Conservation (phyloP, 2,797 vertebrate species). For the Pelochelys cantorii region DNA sequence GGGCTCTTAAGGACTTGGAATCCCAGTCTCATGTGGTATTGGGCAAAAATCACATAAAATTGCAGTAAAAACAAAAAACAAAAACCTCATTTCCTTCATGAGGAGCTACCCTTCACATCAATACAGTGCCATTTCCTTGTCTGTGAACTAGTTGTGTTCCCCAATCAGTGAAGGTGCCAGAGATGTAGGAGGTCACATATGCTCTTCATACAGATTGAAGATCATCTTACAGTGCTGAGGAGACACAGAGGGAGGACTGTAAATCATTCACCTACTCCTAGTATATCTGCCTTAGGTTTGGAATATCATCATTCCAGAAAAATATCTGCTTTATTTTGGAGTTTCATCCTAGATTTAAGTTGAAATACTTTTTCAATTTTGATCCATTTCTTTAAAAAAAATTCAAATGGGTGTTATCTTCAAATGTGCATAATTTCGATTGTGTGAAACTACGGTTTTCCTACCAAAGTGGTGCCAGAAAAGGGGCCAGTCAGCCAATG, state of each 20-base stretch:
- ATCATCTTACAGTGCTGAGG: not conserved
- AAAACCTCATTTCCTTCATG: not conserved
- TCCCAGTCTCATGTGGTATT: not conserved
- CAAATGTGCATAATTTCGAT: not conserved
- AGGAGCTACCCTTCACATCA: not conserved
- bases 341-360: not conserved
- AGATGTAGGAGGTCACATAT: not conserved
- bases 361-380: slow-evolving; percentile 22
- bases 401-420: slow-evolving; percentile 19
- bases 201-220: slow-evolving; percentile 20
- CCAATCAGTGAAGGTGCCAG: not conserved
- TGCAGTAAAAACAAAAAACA: not conserved
- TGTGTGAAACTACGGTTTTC: not conserved
- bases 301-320: slow-evolving; percentile 5
- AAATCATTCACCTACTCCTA: not conserved
- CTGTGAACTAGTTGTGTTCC: slow-evolving; percentile 15
- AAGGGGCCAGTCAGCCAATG: not conserved
- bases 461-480: not conserved
- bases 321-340: not conserved
- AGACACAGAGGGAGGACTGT: not conserved
- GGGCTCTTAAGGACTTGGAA: not conserved
- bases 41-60: not conserved
- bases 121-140: not conserved
- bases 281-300: not conserved
- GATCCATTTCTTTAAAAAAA: not conserved